A percentile compares a stretch with the other conserved stretches of the same genome.
Conservation (phyloP, 2,888 invertebrate species). For the Yponomeuta plumbellus region DNA sequence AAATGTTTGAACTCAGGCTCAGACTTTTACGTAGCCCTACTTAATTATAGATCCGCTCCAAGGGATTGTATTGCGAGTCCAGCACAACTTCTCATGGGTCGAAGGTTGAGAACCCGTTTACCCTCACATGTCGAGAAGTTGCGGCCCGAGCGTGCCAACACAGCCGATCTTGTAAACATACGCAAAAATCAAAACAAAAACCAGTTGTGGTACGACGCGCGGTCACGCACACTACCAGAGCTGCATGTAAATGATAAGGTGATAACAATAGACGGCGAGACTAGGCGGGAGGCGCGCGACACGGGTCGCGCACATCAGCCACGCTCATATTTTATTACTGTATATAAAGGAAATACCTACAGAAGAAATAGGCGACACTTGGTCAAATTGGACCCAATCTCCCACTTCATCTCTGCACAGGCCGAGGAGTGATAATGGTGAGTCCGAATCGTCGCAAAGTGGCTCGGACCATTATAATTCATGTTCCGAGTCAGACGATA, state of each 20-base stretch:
- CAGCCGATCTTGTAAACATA: background rate
- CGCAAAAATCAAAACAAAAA: background rate
- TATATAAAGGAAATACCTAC: background rate
- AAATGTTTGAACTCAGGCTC: background rate
- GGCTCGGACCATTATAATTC: too few relatives aligned
- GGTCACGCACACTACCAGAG: constrained; percentile 7
- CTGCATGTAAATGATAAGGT: constrained; percentile 17
- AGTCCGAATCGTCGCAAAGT: too few relatives aligned
- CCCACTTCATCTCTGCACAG: too few relatives aligned
- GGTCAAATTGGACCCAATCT: background rate
- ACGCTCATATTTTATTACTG: constrained; percentile 17
- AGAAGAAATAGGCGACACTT: constrained; percentile 3
- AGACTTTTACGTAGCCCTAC: constrained; percentile 6
- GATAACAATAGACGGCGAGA: constrained; percentile 4
- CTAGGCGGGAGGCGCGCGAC: constrained; percentile 11
- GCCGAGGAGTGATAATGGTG: too few relatives aligned
- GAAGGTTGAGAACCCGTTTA: background rate
- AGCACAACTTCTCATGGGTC: constrained; percentile 8
- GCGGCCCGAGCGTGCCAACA: background rate
- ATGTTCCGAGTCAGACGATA: too few relatives aligned
- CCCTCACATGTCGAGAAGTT: background rate
- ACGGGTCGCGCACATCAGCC: constrained; percentile 14
- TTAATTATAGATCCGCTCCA: constrained; percentile 3
- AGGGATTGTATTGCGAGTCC: constrained; percentile 4
- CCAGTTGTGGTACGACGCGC: constrained; percentile 18